Conservation (phyloP, 2,113 vertebrate genomes). For the Euleptes europaea region DNA sequence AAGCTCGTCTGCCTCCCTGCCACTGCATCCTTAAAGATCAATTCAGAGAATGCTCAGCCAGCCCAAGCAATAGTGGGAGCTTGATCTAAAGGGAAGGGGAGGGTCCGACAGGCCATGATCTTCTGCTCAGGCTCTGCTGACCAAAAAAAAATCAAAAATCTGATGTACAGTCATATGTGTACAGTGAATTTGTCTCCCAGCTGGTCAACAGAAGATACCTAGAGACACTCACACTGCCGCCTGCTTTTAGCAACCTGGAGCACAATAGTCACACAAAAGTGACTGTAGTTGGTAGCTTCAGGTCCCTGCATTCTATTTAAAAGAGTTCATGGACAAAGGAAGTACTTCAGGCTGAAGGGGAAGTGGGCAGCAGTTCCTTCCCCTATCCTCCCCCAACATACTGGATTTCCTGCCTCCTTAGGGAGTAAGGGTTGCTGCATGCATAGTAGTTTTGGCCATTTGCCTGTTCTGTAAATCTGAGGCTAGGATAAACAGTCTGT, state of each 20-base stretch:
- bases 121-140: not conserved
- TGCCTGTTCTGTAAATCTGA: not conserved
- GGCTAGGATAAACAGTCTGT: not conserved
- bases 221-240: not conserved
- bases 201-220: not conserved
- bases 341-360: not conserved
- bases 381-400: not conserved
- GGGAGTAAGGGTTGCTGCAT: not conserved
- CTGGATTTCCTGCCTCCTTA: not conserved
- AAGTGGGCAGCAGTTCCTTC: not conserved
- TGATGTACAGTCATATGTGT: not conserved
- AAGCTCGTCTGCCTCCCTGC: too few relatives aligned
- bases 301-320: too few relatives aligned
- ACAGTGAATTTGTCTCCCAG: not conserved
- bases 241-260: not conserved
- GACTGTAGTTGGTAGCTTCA: too few relatives aligned
- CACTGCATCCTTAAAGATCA: too few relatives aligned
- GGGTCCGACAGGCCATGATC: not conserved
- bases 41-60: too few relatives aligned
- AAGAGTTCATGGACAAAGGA: too few relatives aligned
- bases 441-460: not conserved
- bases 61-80: too few relatives aligned
- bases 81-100: not conserved
- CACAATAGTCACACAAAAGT: not conserved
- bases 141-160: not conserved